Base-by-base conservation (phyloP, 1,140 invertebrate genomes). In the Samia ricini region DNA sequence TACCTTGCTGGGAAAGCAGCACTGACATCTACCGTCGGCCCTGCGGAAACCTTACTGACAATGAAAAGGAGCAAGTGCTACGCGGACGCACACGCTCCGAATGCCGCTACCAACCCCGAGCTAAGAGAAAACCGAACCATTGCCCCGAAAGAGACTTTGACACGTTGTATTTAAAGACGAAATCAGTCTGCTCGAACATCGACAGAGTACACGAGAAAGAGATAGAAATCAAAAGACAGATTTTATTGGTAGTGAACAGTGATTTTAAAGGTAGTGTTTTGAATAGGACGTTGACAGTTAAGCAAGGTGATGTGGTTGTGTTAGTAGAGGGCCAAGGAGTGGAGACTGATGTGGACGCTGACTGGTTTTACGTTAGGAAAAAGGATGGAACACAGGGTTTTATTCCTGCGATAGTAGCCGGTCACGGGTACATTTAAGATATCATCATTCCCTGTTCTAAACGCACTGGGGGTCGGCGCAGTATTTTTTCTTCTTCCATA, bases 21-120 rank as follows among this genome's bases (percentile, higher is more conserved):
- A 94, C 94, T 0, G 95, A 96, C 79, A 92, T 95, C 33, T 96
- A 96, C 76, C 95, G 95, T 0, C 92, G 92, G 26, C 95, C 95
- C 0, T 92, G 91, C 72, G 94, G 94, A 4, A 95, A 95, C 74
- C 92, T 95, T 82, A 95, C 94, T 0, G 95, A 96, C 71, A 94
- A 91, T 1, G 94, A 95, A 73, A 95, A 95, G 70, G 92, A 92
- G 72, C 91, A 92, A 24, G 33, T 42, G 3, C 67, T 92, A 24
- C 86, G 91, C 1, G 91, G 91, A 2, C 83, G 92, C 54, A 92
- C 92, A 0, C 89, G 90, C n/a, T 92, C 92, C 19, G 92, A 93
- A 68, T 90, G 91, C 21, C 90, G 91, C 0, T 89, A 91, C 36
- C 77, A 81, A 21, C 91, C 91, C 49, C 81, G 54, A 76, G 81